These are phyloP conservation scores for Salvelinus namaycush DNA, from an alignment of 2,113 vertebrate species.

Conservation along the genomic window DNA sequence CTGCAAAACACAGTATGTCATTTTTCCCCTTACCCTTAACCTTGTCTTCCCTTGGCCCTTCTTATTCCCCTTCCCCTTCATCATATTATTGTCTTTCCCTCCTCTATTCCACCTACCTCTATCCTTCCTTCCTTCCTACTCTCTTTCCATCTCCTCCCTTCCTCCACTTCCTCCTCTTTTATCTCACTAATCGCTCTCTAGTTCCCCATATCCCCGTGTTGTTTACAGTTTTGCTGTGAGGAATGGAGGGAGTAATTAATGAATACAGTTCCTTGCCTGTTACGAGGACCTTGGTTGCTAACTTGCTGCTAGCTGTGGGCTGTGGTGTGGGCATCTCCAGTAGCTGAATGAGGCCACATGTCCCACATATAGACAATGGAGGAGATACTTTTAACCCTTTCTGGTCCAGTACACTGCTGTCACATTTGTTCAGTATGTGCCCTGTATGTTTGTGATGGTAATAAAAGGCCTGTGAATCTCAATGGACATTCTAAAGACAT, in stretches of 20 bases:
- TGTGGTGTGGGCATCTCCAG: conserved; percentile 62
- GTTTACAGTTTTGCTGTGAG: conserved; percentile 77
- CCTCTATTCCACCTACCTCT: conserved; percentile 13
- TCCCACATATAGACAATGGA: conserved; percentile 53
- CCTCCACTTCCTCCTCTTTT: conserved; percentile 26
- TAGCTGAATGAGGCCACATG: conserved; percentile 73
- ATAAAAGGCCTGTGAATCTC: conserved; percentile 22
- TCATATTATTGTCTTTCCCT: conserved; percentile 4
- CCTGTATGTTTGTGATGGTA: not conserved
- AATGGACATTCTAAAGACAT: conserved; percentile 5
- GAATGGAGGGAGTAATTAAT: conserved; percentile 84
- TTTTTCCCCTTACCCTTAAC: conserved; percentile 2
- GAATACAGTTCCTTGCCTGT: conserved; percentile 73
- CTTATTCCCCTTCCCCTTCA: not conserved
- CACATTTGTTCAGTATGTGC: conserved; percentile 8
- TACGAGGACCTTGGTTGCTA: conserved; percentile 53
- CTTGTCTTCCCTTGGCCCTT: not conserved
- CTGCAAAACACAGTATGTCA: conserved; percentile 60
- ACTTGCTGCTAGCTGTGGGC: conserved; percentile 32
- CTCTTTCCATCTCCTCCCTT: conserved; percentile 2
- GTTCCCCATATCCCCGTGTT: conserved; percentile 60
- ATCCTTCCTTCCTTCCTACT: not conserved
- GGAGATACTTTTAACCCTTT: conserved; percentile 27
- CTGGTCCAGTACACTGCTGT: not conserved
- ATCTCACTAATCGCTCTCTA: conserved; percentile 50